phyloP scores from a whole-genome alignment of 2,113 vertebrate genomes.

The Holacanthus passer region DNA sequence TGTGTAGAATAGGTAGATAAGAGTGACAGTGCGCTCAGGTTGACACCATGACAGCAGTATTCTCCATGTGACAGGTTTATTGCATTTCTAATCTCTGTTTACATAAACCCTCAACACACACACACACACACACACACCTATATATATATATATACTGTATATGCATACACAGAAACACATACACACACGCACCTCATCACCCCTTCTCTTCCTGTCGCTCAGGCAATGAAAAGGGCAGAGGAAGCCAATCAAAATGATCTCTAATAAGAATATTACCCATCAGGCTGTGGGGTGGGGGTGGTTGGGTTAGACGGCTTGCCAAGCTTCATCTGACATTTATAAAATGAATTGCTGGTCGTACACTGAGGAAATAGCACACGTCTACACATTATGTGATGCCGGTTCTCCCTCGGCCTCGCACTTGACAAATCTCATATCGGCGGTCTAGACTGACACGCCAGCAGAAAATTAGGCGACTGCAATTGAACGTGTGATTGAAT shows the following conservation, averaged over 20 bases:
- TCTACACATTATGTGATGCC: slow-evolving; percentile 36
- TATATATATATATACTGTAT: neutral
- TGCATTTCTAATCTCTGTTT: slow-evolving; percentile 84
- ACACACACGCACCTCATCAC: slow-evolving; percentile 34
- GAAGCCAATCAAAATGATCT: slow-evolving; percentile 81
- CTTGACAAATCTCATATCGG: slow-evolving; percentile 64
- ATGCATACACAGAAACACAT: neutral
- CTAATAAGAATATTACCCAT: slow-evolving; percentile 80
- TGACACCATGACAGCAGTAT: slow-evolving; percentile 74
- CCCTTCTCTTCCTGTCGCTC: slow-evolving; percentile 65
- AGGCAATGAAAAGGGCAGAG: slow-evolving; percentile 80
- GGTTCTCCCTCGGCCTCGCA: slow-evolving; percentile 23
- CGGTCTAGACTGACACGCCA: slow-evolving; percentile 17
- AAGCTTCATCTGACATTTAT: slow-evolving; percentile 81
- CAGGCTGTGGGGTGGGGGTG: slow-evolving; percentile 37
- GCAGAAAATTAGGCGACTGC: slow-evolving; percentile 52
- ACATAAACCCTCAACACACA: slow-evolving; percentile 62
- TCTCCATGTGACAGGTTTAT: slow-evolving; percentile 83
- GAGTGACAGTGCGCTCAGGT: slow-evolving; percentile 54
- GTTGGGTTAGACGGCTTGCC: slow-evolving; percentile 38
- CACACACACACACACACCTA: slow-evolving; percentile 18
- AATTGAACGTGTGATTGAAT: slow-evolving; percentile 66
- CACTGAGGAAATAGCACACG: slow-evolving; percentile 47
- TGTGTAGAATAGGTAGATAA: slow-evolving; percentile 58
- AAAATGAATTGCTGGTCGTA: slow-evolving; percentile 70